phyloP scores from a whole-genome alignment of 2,113 vertebrate species.

The Mobula birostris region DNA sequence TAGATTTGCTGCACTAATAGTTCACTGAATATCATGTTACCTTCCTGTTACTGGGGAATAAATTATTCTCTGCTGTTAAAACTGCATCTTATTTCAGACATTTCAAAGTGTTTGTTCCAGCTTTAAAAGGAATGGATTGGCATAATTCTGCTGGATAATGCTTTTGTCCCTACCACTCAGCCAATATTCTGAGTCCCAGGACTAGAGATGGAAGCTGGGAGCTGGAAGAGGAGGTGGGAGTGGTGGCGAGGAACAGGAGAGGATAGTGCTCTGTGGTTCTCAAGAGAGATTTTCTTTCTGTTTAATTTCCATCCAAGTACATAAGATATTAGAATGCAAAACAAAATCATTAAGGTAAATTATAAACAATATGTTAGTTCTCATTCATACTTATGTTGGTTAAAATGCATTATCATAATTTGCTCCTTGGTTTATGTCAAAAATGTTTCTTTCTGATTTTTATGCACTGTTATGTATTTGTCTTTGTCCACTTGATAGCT shows the following conservation, averaged over 20 bases:
- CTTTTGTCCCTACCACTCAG: neutral
- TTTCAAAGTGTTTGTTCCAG: slow-evolving; percentile 6
- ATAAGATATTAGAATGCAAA: neutral
- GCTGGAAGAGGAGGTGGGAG: no score
- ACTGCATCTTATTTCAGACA: neutral
- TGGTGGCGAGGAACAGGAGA: no score
- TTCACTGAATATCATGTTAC: slow-evolving; percentile 28
- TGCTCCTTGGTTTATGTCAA: neutral
- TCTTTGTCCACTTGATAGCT: neutral
- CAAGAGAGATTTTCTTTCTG: neutral
- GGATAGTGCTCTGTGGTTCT: neutral
- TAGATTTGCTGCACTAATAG: slow-evolving; percentile 25
- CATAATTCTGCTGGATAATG: neutral
- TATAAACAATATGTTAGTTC: neutral
- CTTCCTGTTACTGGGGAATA: slow-evolving; percentile 19
- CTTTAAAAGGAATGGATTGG: neutral
- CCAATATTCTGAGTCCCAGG: neutral
- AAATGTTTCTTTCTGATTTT: neutral
- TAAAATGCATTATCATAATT: neutral
- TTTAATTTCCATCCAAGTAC: neutral
- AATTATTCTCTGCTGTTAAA: slow-evolving; percentile 1
- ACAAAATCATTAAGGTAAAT: neutral
- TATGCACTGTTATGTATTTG: neutral
- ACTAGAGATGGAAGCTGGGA: no score
- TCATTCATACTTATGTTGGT: neutral